Base-by-base conservation (phyloP, 1,140 invertebrate species). In the Ips typographus region DNA sequence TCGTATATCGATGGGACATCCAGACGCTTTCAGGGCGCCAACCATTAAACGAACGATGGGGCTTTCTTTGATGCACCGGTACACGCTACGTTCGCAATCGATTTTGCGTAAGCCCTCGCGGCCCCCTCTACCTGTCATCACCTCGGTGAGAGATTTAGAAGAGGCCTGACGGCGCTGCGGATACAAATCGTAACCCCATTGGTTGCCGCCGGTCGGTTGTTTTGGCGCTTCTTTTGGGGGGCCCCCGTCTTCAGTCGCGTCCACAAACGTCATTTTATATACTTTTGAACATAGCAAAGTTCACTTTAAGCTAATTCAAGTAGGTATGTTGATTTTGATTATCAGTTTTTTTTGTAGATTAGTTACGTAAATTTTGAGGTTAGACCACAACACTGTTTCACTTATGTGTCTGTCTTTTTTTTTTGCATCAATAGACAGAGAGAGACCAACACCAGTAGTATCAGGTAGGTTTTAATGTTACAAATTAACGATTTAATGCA, bases 11-110 rank as follows among this genome's bases (percentile, higher is more conserved):
- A 98, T 82, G 59, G 87, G 82, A 82, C 92, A 96, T 76, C 94
- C 94, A 72, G 91, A 89, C 72, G 86, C 87, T 77, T 90, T 92
- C 39, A 96, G 79, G n/a, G 94, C 94, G 67, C 85, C 86, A 81
- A 94, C 84, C 90, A 96, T 90, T 22, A 95, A 77, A 80, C 93
- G 93, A 0, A 96, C 89, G 42, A 95, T 78, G n/a, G 91, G 88
- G 84, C 93, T 93, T 69, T 87, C 86, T 82, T 91, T 87, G 1
- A 93, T 77, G 80, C 89, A 91, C 40, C 86, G 84, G 72, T 87
- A 88, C 51, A 96, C 91, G 80, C 90, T 92, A 73, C 86, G 80
- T 83, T 95, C 92, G 79, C 94, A 97, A 78, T 89, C 91, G 2
- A 88, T 81, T 80, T 89, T 92, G 49, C 91, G 85, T 3, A 89